Evolutionary conservation across 2,888 invertebrate genomes (phyloP).

Genomic region (Notodromas monacha): DNA sequence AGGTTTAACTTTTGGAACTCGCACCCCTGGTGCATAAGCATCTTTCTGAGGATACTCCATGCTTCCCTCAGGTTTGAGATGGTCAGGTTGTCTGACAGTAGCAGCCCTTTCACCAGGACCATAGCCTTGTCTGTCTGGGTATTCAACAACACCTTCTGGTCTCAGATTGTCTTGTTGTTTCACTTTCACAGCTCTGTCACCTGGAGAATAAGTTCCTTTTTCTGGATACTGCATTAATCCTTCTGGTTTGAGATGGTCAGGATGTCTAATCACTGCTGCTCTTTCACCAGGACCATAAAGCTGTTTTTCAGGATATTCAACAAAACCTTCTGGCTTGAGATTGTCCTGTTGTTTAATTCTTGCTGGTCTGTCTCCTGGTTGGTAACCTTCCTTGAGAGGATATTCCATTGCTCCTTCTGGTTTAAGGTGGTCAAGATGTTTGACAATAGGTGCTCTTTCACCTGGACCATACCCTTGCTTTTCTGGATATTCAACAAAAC

Average conservation of each 20-base stretch:
- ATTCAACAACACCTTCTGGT: slow-evolving; percentile 20
- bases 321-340: slow-evolving; percentile 9
- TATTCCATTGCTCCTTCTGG: slow-evolving; percentile 31
- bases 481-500: no score
- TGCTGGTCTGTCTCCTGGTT: background rate
- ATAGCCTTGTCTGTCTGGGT: slow-evolving; percentile 13
- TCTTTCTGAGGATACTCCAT: slow-evolving; percentile 15
- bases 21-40: slow-evolving; percentile 13
- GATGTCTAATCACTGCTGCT: slow-evolving; percentile 7
- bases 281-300: slow-evolving; percentile 17
- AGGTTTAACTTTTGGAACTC: slow-evolving; percentile 13
- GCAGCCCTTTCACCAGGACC: slow-evolving; percentile 8
- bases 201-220: slow-evolving; percentile 7
- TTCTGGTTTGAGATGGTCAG: slow-evolving; percentile 9
- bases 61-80: slow-evolving; percentile 16
- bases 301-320: slow-evolving; percentile 15
- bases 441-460: no score
- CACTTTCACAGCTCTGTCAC: slow-evolving; percentile 7
- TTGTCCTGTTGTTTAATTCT: slow-evolving; percentile 13
- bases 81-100: slow-evolving; percentile 5
- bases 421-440: no score
- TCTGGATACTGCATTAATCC: slow-evolving; percentile 8
- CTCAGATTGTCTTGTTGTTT: slow-evolving; percentile 18
- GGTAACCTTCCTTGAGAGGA: no score
- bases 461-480: no score